Base-by-base conservation (phyloP, 2,797 vertebrate genomes). In the Phrynocephalus forsythii region DNA sequence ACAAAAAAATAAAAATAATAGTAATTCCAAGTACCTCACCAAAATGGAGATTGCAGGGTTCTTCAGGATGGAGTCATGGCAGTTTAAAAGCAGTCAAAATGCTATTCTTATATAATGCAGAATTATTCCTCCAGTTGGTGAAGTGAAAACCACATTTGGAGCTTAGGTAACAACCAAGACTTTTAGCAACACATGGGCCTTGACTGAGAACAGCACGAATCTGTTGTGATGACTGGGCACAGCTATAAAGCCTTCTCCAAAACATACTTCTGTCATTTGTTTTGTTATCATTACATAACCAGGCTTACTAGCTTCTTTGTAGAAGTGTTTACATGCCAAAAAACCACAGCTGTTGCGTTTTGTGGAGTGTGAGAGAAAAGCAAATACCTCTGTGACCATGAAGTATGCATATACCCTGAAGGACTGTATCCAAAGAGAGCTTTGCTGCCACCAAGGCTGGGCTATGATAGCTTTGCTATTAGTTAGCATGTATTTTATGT, bases 261-360 rank as follows among this genome's bases (percentile, higher is more conserved):
- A 20, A n/a, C 26, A 69, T 7, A 28, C 67, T 69, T 69, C 66
- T 82, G 66, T 48, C 20, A 69, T 48, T 50, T 69, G 15, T 69
- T 82, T 15, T n/a, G 38, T 69, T 26, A 68, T 48, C 28, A 15
- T 82, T 69, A 68, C 50, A 69, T 68, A 82, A 82, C 66, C 26
- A 48, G 26, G 16, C 67, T 38, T 69, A n/a, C 44, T 69, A 82
- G 68, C 26, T 69, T 82, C 44, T 82, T 26, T 50, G 77, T 48
- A 82, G 79, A 82, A 11, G 22, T 81, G 79, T 68, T 82, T 82
- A n/a, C 80, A 69, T 83, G 67, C 67, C 67, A 69, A 28, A 30
- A 52, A 52, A 71, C 24, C 81, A 82, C 80, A 83, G 68, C 3
- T 11, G n/a, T 30, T 72, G 20, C 1, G 82, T 22, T 56, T 52